Conservation (phyloP, 2,113 vertebrate genomes). For the Eptatretus burgeri region DNA sequence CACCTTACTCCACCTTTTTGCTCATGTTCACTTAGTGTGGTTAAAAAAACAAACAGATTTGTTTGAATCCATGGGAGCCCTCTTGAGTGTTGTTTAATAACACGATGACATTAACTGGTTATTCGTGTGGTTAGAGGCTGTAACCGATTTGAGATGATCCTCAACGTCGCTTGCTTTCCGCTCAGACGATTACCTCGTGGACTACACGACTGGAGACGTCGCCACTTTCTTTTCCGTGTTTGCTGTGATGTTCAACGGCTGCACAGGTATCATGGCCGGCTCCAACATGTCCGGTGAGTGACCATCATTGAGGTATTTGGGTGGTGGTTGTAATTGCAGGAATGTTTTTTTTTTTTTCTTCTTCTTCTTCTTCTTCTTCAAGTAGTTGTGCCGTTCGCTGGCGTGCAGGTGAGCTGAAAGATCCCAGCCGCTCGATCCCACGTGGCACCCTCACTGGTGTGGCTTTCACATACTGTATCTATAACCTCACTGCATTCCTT, state of each 20-base stretch:
- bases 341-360: too few relatives aligned
- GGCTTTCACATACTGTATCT: slow-evolving; percentile 54
- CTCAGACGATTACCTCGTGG: slow-evolving; percentile 23
- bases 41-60: too few relatives aligned
- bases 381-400: not conserved
- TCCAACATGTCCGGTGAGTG: slow-evolving; percentile 46
- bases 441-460: slow-evolving; percentile 52
- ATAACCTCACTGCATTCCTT: slow-evolving; percentile 33
- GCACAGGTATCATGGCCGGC: slow-evolving; percentile 54
- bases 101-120: too few relatives aligned
- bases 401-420: slow-evolving; percentile 37
- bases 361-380: too few relatives aligned
- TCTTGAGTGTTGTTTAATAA: too few relatives aligned
- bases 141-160: not conserved
- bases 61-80: too few relatives aligned
- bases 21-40: too few relatives aligned
- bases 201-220: slow-evolving; percentile 30
- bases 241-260: slow-evolving; percentile 53
- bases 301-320: too few relatives aligned
- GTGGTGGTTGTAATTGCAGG: too few relatives aligned
- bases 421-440: slow-evolving; percentile 47
- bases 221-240: slow-evolving; percentile 43
- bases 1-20: too few relatives aligned
- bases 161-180: not conserved
- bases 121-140: slow-evolving; percentile 1